A percentile compares a stretch with the other conserved stretches of the same genome.
Conservation (phyloP, 2,797 vertebrate genomes). For the Arrhamphus sclerolepis region DNA sequence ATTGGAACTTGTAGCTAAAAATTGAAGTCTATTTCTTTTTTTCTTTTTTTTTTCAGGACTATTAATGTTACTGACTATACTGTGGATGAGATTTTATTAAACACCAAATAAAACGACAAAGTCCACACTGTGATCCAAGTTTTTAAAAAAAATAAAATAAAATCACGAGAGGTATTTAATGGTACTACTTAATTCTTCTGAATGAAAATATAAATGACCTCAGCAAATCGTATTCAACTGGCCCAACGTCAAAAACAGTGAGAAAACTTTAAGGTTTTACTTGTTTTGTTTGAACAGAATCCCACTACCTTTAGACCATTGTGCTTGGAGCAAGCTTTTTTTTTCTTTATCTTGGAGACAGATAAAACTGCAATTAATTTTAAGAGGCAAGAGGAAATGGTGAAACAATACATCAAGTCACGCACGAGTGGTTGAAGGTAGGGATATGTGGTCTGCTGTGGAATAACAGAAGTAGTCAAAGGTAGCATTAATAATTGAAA, state of each 20-base stretch:
- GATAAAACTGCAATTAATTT: constrained; percentile 82
- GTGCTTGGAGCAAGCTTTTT: constrained; percentile 60
- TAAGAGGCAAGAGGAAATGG: constrained; percentile 65
- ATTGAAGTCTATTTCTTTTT: constrained; percentile 45
- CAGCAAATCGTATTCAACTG: constrained; percentile 49
- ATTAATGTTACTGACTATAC: too few species aligned
- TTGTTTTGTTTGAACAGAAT: constrained; percentile 74
- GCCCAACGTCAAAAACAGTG: constrained; percentile 47
- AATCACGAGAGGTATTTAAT: constrained; percentile 50
- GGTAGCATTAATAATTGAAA: constrained; percentile 77
- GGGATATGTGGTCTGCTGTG: constrained; percentile 68
- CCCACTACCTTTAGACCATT: constrained; percentile 72
- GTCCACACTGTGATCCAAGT: constrained; percentile 29
- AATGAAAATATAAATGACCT: constrained; percentile 49
- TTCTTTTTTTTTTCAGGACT: too few species aligned
- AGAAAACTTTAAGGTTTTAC: constrained; percentile 62
- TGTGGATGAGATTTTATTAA: constrained; percentile 38
- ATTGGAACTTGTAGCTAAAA: constrained; percentile 36
- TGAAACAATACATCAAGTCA: constrained; percentile 81
- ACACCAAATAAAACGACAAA: constrained; percentile 40
- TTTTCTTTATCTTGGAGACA: constrained; percentile 64
- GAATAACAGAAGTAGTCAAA: constrained; percentile 76
- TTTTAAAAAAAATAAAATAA: constrained; percentile 45
- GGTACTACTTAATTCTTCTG: constrained; percentile 51
- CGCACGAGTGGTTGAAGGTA: constrained; percentile 76